Conservation (phyloP, 2,113 vertebrate species). For the Zosterops lateralis region DNA sequence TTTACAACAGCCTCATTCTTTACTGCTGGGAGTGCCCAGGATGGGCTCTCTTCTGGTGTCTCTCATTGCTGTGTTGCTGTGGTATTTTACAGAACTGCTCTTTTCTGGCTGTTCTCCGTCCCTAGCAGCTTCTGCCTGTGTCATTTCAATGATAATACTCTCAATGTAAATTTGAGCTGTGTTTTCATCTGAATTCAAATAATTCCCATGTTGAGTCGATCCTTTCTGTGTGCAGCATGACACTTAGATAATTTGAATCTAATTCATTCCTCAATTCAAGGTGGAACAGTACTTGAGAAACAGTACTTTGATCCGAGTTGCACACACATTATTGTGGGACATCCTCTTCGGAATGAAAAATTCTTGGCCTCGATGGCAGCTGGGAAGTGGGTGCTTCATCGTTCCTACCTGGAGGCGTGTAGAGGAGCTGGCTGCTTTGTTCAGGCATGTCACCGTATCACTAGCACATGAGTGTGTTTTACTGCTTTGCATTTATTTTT, state of each 20-base stretch:
- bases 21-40: background rate
- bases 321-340: constrained; percentile 94
- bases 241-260: background rate
- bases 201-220: background rate
- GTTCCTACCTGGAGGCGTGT: constrained; percentile 93
- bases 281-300: constrained; percentile 88
- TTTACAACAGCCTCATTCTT: constrained; percentile 30
- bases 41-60: background rate
- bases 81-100: background rate
- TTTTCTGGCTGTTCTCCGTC: background rate
- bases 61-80: background rate
- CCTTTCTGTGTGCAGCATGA: background rate
- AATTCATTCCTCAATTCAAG: constrained; percentile 64
- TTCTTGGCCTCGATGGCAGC: constrained; percentile 95
- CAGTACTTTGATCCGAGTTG: constrained; percentile 93
- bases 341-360: constrained; percentile 94
- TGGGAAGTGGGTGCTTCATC: constrained; percentile 97
- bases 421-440: constrained; percentile 82
- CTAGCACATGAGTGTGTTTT: background rate
- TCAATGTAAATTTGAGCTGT: background rate
- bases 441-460: constrained; percentile 68
- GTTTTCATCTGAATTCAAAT: background rate
- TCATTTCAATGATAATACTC: background rate
- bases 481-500: background rate
- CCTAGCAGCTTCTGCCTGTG: background rate